Evolutionary conservation across 2,797 vertebrate species (phyloP).

Genomic region (Lacerta bilineata): DNA sequence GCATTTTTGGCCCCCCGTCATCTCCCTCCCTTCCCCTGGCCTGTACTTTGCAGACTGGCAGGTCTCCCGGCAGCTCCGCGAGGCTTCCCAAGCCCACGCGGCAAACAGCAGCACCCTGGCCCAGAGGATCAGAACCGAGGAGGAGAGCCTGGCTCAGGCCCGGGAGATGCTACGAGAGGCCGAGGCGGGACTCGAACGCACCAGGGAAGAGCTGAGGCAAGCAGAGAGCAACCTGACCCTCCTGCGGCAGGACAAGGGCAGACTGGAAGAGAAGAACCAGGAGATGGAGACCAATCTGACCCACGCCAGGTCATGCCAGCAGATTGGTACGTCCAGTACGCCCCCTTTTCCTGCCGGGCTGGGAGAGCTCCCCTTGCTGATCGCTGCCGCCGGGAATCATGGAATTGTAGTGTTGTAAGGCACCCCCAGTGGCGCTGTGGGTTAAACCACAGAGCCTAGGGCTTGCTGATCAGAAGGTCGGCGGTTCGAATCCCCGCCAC

Average conservation of each 20-base stretch:
- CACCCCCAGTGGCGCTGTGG: no score
- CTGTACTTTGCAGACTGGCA: constrained; percentile 58
- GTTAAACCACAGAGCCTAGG: no score
- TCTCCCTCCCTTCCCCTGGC: background rate
- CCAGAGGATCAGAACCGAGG: constrained; percentile 36
- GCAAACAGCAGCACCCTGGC: constrained; percentile 64
- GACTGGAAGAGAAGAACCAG: background rate
- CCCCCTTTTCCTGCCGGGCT: background rate
- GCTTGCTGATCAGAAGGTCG: no score
- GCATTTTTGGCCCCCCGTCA: background rate
- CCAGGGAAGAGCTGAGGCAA: constrained; percentile 43
- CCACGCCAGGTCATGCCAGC: background rate
- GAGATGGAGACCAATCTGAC: background rate
- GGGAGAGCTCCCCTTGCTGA: background rate
- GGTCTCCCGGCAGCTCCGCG: constrained; percentile 54
- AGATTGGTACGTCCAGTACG: background rate
- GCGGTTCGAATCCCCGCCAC: no score
- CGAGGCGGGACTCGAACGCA: constrained; percentile 44
- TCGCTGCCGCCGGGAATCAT: no score
- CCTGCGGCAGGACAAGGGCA: fast-evolving
- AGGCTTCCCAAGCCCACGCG: background rate
- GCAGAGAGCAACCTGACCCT: fast-evolving
- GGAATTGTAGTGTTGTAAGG: no score
- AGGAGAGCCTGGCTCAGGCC: constrained; percentile 16
- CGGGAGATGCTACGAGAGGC: constrained; percentile 2